Evolutionary conservation across 2,888 invertebrate genomes (phyloP).

Genomic region (Agonum fuliginosum): DNA sequence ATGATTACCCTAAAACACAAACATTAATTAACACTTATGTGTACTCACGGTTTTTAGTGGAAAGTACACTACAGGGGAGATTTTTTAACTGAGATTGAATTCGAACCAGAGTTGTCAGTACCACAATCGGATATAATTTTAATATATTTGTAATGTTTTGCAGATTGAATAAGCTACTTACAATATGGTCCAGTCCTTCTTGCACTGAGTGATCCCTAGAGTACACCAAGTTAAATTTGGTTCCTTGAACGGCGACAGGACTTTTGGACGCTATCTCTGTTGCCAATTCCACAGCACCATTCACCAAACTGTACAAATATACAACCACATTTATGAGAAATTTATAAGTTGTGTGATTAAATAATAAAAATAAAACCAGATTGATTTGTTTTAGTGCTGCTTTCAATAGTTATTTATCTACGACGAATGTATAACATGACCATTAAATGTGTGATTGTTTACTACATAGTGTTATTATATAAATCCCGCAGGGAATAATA

Average conservation of each 20-base stretch:
- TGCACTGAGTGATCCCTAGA: slow-evolving; percentile 91
- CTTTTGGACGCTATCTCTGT: slow-evolving; percentile 89
- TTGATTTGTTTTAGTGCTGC: not conserved
- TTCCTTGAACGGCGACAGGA: slow-evolving; percentile 95
- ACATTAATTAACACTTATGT: too few relatives aligned
- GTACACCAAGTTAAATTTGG: slow-evolving; percentile 89
- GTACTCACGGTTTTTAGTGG: too few relatives aligned
- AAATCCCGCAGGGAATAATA: too few relatives aligned
- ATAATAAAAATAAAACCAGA: slow-evolving; percentile 24
- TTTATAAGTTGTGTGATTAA: slow-evolving; percentile 19
- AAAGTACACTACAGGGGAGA: too few relatives aligned
- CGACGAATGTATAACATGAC: too few relatives aligned
- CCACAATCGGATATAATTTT: too few relatives aligned
- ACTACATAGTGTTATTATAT: too few relatives aligned
- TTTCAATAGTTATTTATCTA: too few relatives aligned
- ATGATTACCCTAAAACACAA: slow-evolving; percentile 80
- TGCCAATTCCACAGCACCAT: slow-evolving; percentile 84
- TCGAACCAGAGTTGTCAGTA: too few relatives aligned
- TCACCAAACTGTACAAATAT: slow-evolving; percentile 78
- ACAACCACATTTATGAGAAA: not conserved
- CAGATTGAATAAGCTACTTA: slow-evolving; percentile 74
- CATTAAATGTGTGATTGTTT: too few relatives aligned
- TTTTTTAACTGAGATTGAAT: too few relatives aligned
- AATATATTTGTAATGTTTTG: slow-evolving; percentile 33
- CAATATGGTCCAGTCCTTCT: slow-evolving; percentile 93